phyloP scores from a whole-genome alignment of 2,888 invertebrate genomes.

The Clitarchus hookeri region DNA sequence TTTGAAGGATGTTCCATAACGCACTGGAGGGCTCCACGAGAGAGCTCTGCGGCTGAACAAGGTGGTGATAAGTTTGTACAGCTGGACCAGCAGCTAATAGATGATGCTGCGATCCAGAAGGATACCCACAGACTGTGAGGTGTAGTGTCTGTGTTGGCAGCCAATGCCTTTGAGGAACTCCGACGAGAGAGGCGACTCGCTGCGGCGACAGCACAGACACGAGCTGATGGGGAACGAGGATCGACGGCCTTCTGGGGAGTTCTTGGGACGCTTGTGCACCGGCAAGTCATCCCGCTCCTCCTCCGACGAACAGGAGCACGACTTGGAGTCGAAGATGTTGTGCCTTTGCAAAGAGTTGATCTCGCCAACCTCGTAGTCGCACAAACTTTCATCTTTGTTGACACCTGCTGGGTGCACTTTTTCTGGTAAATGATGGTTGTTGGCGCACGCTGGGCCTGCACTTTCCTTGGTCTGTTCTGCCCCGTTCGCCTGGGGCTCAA shows the following conservation, averaged over 20 bases:
- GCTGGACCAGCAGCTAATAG: slow-evolving; percentile 52
- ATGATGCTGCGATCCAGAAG: slow-evolving; percentile 56
- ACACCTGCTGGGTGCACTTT: neutral
- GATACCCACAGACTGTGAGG: slow-evolving; percentile 46
- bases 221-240: slow-evolving; percentile 31
- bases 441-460: slow-evolving; percentile 6
- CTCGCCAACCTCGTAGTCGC: slow-evolving; percentile 11
- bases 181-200: slow-evolving; percentile 20
- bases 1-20: too few species aligned
- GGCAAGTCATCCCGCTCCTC: slow-evolving; percentile 37
- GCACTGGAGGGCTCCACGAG: too few species aligned
- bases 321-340: neutral
- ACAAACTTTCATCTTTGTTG: neutral
- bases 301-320: neutral
- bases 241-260: slow-evolving; percentile 33
- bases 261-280: slow-evolving; percentile 39
- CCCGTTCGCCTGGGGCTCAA: neutral
- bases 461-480: neutral
- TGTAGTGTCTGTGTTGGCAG: slow-evolving; percentile 44
- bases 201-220: slow-evolving; percentile 54
- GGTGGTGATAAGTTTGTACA: neutral
- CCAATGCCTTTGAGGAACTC: slow-evolving; percentile 23
- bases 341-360: neutral
- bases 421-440: neutral
- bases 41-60: too few species aligned